phyloP scores from a whole-genome alignment of 23 tunicate species.

The Trididemnum nubilum region DNA sequence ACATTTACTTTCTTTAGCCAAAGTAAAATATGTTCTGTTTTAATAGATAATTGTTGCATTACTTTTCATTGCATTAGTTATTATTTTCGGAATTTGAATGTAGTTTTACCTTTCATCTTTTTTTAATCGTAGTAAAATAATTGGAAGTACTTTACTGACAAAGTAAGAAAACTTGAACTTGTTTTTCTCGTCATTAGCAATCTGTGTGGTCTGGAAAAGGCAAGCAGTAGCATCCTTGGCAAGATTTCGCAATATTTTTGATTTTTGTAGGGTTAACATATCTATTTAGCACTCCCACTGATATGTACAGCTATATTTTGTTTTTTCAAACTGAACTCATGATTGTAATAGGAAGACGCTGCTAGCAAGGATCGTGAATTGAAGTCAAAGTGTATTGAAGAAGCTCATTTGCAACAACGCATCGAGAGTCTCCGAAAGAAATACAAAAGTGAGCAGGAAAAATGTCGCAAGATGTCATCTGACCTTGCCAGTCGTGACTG shows the following conservation, averaged over 20 bases:
- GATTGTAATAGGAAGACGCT: slow-evolving; percentile 81
- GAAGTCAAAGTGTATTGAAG: slow-evolving; percentile 66
- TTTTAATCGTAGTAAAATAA: background rate
- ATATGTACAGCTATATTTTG: no score
- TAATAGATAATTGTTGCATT: background rate
- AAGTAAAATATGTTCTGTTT: slow-evolving; percentile 30
- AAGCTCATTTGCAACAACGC: slow-evolving; percentile 55
- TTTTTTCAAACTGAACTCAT: no score
- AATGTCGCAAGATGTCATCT: slow-evolving; percentile 42
- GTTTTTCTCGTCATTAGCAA: no score
- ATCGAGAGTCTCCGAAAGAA: slow-evolving; percentile 74
- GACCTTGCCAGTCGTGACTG: slow-evolving; percentile 67
- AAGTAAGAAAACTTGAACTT: no score
- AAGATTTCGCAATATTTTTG: no score
- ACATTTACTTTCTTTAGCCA: slow-evolving; percentile 58
- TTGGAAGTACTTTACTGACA: no score
- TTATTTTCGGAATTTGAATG: background rate
- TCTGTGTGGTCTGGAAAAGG: no score
- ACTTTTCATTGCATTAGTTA: background rate
- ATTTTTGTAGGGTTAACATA: no score
- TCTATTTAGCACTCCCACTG: no score
- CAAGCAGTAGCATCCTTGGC: no score
- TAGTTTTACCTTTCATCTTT: background rate
- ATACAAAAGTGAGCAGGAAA: slow-evolving; percentile 79
- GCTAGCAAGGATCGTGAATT: slow-evolving; percentile 66